These are phyloP conservation scores for Gracilinanus agilis DNA, from an alignment of 2,113 vertebrate genomes.

Conservation along the genomic window DNA sequence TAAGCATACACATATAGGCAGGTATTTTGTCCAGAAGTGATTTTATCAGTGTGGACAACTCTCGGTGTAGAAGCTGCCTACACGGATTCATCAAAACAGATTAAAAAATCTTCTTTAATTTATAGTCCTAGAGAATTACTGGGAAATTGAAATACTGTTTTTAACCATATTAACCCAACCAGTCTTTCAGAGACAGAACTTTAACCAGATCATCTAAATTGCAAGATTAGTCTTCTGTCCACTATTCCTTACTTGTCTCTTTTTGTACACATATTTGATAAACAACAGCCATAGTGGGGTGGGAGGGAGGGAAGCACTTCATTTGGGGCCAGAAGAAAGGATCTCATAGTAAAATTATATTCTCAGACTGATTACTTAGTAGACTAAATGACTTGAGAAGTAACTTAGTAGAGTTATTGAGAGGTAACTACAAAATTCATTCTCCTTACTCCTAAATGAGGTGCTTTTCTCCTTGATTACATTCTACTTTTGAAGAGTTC, in stretches of 20 bases:
- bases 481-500: too few relatives aligned
- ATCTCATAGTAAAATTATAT: neutral
- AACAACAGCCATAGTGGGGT: neutral
- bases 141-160: too few relatives aligned
- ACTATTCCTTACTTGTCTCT: neutral
- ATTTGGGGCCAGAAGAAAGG: neutral
- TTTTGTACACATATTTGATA: neutral
- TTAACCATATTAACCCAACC: too few relatives aligned
- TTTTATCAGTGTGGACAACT: too few relatives aligned
- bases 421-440: neutral
- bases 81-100: too few relatives aligned
- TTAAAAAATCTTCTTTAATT: too few relatives aligned
- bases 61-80: too few relatives aligned
- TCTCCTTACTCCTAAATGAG: neutral
- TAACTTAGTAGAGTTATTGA: neutral
- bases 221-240: neutral
- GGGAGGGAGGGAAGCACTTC: neutral
- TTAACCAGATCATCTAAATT: neutral
- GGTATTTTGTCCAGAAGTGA: too few relatives aligned
- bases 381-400: neutral
- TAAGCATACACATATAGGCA: neutral
- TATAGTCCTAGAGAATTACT: too few relatives aligned
- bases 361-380: neutral
- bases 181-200: too few relatives aligned
- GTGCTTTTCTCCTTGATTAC: too few relatives aligned